A percentile compares a stretch with the other conserved stretches of the same genome.
Evolutionary conservation across 2,797 vertebrate genomes (phyloP).

Genomic region (Ambastaia sidthimunki): DNA sequence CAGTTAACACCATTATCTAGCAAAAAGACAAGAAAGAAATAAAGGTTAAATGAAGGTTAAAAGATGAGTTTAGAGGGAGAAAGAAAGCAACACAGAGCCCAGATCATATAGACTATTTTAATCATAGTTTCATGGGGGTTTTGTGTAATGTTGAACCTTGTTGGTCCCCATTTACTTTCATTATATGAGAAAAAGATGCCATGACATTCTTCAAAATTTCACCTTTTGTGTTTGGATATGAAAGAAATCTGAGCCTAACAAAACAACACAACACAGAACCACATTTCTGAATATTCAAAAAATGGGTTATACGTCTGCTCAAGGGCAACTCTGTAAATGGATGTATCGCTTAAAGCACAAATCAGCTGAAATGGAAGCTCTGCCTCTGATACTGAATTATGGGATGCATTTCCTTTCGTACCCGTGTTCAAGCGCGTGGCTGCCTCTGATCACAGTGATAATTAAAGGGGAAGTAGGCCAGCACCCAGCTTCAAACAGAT

Average conservation of each 20-base stretch:
- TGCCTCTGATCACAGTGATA: slow-evolving; percentile 41
- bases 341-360: background rate
- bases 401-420: slow-evolving; percentile 15
- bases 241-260: too few relatives aligned
- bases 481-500: slow-evolving; percentile 36
- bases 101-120: too few relatives aligned
- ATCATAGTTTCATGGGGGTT: too few relatives aligned
- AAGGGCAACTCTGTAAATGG: background rate
- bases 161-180: too few relatives aligned
- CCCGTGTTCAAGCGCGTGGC: slow-evolving; percentile 5
- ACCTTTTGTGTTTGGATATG: too few relatives aligned
- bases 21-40: slow-evolving; percentile 41
- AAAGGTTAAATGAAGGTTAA: slow-evolving; percentile 16
- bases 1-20: slow-evolving; percentile 97
- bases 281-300: too few relatives aligned
- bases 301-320: slow-evolving; percentile 5
- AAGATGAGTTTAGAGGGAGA: background rate
- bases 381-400: slow-evolving; percentile 3
- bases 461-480: slow-evolving; percentile 53
- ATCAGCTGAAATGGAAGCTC: background rate
- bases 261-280: too few relatives aligned
- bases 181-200: too few relatives aligned
- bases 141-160: too few relatives aligned
- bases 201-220: too few relatives aligned
- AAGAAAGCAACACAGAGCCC: background rate